A percentile compares a stretch with the other conserved stretches of the same genome.
Conservation (phyloP, 2,888 invertebrate species). For the Phyto melanocephala region DNA sequence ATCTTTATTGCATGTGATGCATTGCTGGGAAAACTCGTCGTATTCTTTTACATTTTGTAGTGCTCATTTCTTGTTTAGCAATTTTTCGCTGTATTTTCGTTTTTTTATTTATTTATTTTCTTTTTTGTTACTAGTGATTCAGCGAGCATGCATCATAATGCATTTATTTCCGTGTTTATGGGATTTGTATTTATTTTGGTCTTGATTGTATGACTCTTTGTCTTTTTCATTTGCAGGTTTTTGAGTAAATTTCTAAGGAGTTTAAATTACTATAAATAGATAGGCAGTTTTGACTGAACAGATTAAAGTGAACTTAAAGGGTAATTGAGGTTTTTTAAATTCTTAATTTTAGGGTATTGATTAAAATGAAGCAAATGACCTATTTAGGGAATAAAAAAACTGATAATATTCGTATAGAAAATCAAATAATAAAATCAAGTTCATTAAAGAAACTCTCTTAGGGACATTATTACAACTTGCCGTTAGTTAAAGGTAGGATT, state of each 20-base stretch:
- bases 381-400: too few species aligned
- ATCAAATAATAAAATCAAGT: too few species aligned
- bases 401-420: too few species aligned
- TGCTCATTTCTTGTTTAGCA: not conserved
- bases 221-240: conserved; percentile 5
- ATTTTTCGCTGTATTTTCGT: conserved; percentile 35
- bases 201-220: not conserved
- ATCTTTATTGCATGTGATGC: conserved; percentile 63
- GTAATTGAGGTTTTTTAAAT: too few species aligned
- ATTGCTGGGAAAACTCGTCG: conserved; percentile 69
- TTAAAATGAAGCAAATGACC: too few species aligned
- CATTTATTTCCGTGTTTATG: conserved; percentile 63
- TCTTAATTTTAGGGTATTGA: too few species aligned
- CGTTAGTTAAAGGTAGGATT: too few species aligned
- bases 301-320: not conserved
- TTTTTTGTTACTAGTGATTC: conserved; percentile 49
- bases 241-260: conserved; percentile 2
- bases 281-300: conserved; percentile 3
- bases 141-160: conserved; percentile 51
- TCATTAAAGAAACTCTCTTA: too few species aligned
- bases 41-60: conserved; percentile 67
- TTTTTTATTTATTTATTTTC: conserved; percentile 15
- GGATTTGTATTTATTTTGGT: conserved; percentile 36
- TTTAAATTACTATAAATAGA: conserved; percentile 33
- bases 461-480: too few species aligned